Conservation (phyloP, 2,888 invertebrate genomes). For the Romanomermis culicivorax region DNA sequence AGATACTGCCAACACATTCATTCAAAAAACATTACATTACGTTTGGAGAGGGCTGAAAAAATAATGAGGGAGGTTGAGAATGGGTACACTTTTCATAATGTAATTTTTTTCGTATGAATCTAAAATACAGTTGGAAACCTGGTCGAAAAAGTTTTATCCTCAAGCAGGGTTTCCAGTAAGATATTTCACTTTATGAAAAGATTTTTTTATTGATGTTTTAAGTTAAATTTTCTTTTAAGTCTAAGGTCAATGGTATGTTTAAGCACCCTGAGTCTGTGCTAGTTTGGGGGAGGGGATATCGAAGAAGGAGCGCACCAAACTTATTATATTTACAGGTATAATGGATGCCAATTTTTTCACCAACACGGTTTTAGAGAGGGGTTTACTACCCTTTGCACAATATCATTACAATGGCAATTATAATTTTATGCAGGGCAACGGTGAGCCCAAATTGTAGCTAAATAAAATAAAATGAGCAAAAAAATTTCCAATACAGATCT, state of each 20-base stretch:
- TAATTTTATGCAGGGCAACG: neutral
- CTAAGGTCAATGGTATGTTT: neutral
- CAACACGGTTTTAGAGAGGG: neutral
- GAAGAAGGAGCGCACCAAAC: neutral
- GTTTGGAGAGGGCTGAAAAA: neutral
- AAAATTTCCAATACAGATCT: too few species aligned
- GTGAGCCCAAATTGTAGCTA: neutral
- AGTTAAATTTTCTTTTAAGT: too few species aligned
- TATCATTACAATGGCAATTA: neutral
- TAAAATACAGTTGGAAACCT: neutral
- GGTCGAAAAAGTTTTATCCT: neutral
- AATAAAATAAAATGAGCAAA: too few species aligned
- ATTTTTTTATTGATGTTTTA: too few species aligned
- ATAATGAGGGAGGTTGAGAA: neutral
- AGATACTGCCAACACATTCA: neutral
- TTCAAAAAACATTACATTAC: neutral
- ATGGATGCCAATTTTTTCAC: neutral
- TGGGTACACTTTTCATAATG: neutral
- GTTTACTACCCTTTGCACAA: neutral
- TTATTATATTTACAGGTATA: conserved; percentile 1
- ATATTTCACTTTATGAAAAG: too few species aligned
- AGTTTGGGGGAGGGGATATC: conserved; percentile 4
- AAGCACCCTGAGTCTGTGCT: conserved; percentile 3
- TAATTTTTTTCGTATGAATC: neutral
- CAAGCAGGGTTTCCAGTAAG: neutral